A percentile compares a stretch with the other conserved stretches of the same genome.
These are phyloP conservation scores for Amphiura filiformis DNA, from an alignment of 35 echinoderm and acorn worm genomes.

Conservation along the genomic window DNA sequence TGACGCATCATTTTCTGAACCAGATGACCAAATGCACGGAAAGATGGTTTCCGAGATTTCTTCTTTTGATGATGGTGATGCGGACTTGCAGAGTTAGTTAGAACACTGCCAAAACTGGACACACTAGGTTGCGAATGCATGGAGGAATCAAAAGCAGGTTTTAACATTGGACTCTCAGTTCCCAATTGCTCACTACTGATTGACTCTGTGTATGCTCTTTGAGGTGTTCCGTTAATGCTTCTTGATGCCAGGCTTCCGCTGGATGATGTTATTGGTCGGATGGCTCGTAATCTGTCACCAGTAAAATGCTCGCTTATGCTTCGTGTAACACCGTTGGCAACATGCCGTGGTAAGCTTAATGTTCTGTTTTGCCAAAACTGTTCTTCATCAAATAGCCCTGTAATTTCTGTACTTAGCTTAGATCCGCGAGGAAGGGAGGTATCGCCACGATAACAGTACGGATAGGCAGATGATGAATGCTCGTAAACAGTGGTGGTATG, in stretches of 20 bases:
- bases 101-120: conserved; percentile 34
- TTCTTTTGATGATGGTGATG: conserved; percentile 42
- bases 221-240: background rate
- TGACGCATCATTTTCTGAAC: conserved; percentile 86
- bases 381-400: conserved; percentile 1
- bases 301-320: conserved; percentile 27
- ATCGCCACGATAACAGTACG: background rate
- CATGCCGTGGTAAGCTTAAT: conserved; percentile 14
- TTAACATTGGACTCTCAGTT: background rate
- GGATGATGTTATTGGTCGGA: background rate
- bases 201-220: conserved; percentile 1
- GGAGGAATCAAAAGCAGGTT: background rate
- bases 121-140: conserved; percentile 19
- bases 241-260: conserved; percentile 4
- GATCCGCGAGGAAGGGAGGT: background rate
- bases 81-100: conserved; percentile 15
- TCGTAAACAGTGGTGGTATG: background rate
- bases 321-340: conserved; percentile 25
- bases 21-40: conserved; percentile 71
- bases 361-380: conserved; percentile 32
- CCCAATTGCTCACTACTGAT: background rate
- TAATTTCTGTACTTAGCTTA: background rate
- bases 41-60: conserved; percentile 71
- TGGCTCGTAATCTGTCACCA: background rate
- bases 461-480: background rate